Base-by-base conservation (phyloP, 2,888 invertebrate genomes). In the Omphaloscelis lunosa region DNA sequence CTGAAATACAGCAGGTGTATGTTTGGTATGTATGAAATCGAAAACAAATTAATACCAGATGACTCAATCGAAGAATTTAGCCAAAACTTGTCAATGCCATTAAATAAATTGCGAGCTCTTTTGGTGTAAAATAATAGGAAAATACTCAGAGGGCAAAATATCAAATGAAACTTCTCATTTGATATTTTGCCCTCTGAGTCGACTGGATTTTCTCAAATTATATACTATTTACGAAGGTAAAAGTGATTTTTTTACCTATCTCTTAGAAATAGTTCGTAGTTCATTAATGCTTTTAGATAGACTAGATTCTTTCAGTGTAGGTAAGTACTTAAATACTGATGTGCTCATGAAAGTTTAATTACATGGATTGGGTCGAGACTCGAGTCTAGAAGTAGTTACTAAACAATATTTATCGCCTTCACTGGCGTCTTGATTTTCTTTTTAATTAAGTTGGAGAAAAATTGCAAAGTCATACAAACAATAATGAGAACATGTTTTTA, bases 61-160 rank as follows among this genome's bases (percentile, higher is more conserved):
- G 88, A 89, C 74, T 86, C 88, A 84, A 81, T 82, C 77, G 78
- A 87, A 79, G 68, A 74, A 77, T 89, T 84, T 82, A 86, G 80
- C 76, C 58, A 63, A 79, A 65, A 79, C 27, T 69, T 82, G 79
- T 77, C 67, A 66, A 61, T 53, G 45, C 48, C 59, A 70, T 75
- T 58, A 48, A 76, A 71, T 56, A 71, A 58, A 85, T 67, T 65
- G 56, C 17, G 12, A 61, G 29, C 20, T 20, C 8, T 15, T 41
- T 23, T 62, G n/a, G 9, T 68, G 39, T 29, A 39, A 80, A 61
- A 74, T 56, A 6, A 2, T 59, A 68, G 56, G n/a, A n/a, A n/a
- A n/a, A n/a, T n/a, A n/a, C n/a, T n/a, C n/a, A n/a, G n/a, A n/a
- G n/a, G n/a, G n/a, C n/a, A n/a, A n/a, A n/a, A n/a, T n/a, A n/a